Base-by-base conservation (phyloP, 1,140 invertebrate species). In the Uloborus diversus region DNA sequence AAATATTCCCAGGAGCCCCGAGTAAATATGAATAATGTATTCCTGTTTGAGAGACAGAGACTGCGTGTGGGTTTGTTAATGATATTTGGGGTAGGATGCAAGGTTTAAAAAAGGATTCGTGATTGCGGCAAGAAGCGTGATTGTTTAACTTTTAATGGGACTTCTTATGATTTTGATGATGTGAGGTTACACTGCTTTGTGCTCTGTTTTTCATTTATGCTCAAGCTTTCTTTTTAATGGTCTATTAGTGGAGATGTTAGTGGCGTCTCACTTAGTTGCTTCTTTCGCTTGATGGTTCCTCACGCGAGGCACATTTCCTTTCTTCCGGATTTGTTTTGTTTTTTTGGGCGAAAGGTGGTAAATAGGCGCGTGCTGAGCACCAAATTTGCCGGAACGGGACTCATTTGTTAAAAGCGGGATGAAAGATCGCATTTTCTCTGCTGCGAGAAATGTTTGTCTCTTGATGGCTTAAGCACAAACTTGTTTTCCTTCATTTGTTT, bases 131-230 rank as follows among this genome's bases (percentile, higher is more conserved):
- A 57, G 68, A n/a, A 57, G 68, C 68, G 68, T 70, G 68, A 70
- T 70, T 70, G 68, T 57, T 70, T 70, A 70, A 57, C 47, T 51
- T 57, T 57, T 70, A 70, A 70, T 70, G 47, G 68, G 49, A 56
- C 32, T 57, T 70, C 68, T 70, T 70, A 57, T 37, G 68, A 70
- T 70, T 70, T 70, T 70, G 56, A 70, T 70, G 68, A n/a, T n/a
- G n/a, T n/a, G n/a, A n/a, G n/a, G n/a, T n/a, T n/a, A n/a, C n/a
- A n/a, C 42, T 30, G 27, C n/a, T n/a, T n/a, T n/a, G n/a, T n/a
- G n/a, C n/a, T 35, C 11, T 70, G 47, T 28, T 23, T 66, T 66
- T 47, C 30, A 30, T 49, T 42, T 7, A 9, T 25, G 11, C 33
- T 14, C 14, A 20, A 56, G 53, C 17, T 35, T 57, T 14, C n/a